A percentile compares a stretch with the other conserved stretches of the same genome.
phyloP scores from a whole-genome alignment of 2,888 invertebrate genomes.

The Calameuta pallipes region DNA sequence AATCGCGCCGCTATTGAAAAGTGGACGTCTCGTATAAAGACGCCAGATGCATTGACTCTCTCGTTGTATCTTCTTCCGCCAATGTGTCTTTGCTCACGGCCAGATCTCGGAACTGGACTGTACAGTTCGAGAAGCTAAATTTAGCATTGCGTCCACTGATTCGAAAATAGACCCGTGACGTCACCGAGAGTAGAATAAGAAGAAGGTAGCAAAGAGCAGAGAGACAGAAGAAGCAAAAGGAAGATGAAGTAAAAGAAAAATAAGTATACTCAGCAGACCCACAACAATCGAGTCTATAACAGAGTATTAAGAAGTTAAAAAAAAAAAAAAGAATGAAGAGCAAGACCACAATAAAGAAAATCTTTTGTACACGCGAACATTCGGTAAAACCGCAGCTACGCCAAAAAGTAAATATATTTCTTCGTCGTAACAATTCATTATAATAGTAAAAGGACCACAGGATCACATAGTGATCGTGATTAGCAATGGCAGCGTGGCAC shows the following conservation, averaged over 20 bases:
- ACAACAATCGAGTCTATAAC: not conserved
- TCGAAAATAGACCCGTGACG: slow-evolving; percentile 59
- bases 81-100: not conserved
- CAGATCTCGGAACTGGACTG: slow-evolving; percentile 26
- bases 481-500: not conserved
- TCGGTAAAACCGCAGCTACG: slow-evolving; percentile 28
- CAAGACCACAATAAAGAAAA: not conserved
- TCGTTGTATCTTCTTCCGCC: not conserved
- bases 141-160: slow-evolving; percentile 58
- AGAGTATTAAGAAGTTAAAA: not conserved
- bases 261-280: not conserved
- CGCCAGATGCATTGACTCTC: not conserved
- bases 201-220: slow-evolving; percentile 16
- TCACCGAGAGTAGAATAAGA: slow-evolving; percentile 45
- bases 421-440: slow-evolving; percentile 20
- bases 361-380: not conserved
- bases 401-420: slow-evolving; percentile 20
- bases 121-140: slow-evolving; percentile 58
- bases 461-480: slow-evolving; percentile 14
- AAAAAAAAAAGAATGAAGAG: not conserved
- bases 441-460: slow-evolving; percentile 19
- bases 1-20: not conserved
- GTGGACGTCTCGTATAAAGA: not conserved
- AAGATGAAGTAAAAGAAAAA: not conserved
- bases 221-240: not conserved